Percentiles rank a stretch among this genome's conserved stretches.
phyloP scores from a whole-genome alignment of 2,888 invertebrate genomes.

The Drosophila greeni region DNA sequence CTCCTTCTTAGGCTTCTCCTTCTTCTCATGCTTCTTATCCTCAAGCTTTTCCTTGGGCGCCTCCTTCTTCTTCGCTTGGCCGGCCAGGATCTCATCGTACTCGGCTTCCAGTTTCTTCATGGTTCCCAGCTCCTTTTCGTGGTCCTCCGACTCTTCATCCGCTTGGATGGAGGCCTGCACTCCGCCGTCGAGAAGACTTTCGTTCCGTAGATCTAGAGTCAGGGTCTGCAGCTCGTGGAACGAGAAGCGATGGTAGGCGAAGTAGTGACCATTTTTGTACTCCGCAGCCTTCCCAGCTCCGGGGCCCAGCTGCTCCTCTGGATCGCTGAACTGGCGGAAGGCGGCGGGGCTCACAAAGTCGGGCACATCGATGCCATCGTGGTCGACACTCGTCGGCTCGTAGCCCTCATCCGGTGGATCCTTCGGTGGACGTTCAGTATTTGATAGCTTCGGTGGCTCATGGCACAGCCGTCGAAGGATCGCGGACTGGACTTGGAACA shows the following conservation, averaged over 20 bases:
- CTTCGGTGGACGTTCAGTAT: constrained; percentile 70
- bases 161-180: constrained; percentile 25
- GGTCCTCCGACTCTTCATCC: constrained; percentile 28
- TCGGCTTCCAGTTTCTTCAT: constrained; percentile 45
- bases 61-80: constrained; percentile 32
- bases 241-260: constrained; percentile 74
- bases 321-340: constrained; percentile 61
- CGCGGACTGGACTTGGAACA: background rate
- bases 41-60: no score
- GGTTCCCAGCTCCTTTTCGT: constrained; percentile 21
- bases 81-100: constrained; percentile 34
- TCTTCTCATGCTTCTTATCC: no score
- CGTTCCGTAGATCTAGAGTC: constrained; percentile 55
- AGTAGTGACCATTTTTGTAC: constrained; percentile 75
- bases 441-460: constrained; percentile 32
- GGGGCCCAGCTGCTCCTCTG: constrained; percentile 69
- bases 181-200: no score
- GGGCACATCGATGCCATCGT: constrained; percentile 53
- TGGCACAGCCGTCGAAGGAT: constrained; percentile 1
- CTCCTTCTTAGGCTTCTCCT: background rate
- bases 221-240: constrained; percentile 60
- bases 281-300: constrained; percentile 56
- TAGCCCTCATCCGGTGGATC: constrained; percentile 73
- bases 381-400: constrained; percentile 55
- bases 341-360: constrained; percentile 57